A percentile compares a stretch with the other conserved stretches of the same genome.
Evolutionary conservation across 2,888 invertebrate genomes (phyloP).

Genomic region (Zootermopsis nevadensis): DNA sequence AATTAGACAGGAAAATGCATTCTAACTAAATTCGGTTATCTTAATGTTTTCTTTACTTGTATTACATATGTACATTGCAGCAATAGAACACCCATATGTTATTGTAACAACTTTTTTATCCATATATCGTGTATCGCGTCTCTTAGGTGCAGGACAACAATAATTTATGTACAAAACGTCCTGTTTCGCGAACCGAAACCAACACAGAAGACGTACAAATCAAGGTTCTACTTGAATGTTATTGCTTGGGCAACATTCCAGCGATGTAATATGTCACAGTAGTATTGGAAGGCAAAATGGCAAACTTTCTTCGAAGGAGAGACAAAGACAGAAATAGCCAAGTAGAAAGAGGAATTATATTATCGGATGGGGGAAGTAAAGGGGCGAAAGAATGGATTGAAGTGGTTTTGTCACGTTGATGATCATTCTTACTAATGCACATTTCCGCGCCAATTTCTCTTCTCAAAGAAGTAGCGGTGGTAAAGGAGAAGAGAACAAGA

Average conservation of each 20-base stretch:
- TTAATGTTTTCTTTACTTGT: not conserved
- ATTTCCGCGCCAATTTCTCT: constrained; percentile 36
- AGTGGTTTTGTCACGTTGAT: constrained; percentile 40
- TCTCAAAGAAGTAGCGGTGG: not conserved
- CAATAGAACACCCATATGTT: not conserved
- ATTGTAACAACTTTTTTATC: not conserved
- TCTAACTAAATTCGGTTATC: not conserved
- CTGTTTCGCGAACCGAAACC: not conserved
- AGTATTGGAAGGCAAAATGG: not conserved
- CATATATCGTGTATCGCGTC: not conserved
- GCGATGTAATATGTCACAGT: not conserved
- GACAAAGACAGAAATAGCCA: not conserved
- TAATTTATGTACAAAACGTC: not conserved
- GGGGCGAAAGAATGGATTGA: constrained; percentile 33
- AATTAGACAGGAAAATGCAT: not conserved
- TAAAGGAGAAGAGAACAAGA: not conserved
- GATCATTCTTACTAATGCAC: constrained; percentile 26
- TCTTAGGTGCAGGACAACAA: not conserved
- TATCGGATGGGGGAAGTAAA: not conserved
- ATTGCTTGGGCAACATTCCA: constrained; percentile 27
- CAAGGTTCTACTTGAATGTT: constrained; percentile 26
- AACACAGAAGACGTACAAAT: not conserved
- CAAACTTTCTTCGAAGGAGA: not conserved
- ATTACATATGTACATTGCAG: not conserved
- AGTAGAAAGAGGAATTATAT: not conserved